Evolutionary conservation across 2,888 invertebrate species (phyloP).

Genomic region (Griposia aprilina): DNA sequence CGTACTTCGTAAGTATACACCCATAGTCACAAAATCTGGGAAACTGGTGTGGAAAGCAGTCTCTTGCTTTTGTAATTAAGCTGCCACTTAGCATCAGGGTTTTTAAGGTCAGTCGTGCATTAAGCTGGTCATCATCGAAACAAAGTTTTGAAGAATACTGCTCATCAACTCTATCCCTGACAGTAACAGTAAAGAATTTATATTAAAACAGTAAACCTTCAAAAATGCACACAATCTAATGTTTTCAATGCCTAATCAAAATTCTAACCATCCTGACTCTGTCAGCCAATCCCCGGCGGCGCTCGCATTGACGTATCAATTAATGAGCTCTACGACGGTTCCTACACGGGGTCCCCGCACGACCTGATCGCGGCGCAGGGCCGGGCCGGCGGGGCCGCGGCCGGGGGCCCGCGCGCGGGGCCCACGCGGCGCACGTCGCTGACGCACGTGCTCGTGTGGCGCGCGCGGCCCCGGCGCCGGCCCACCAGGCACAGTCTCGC

Average conservation of each 20-base stretch:
- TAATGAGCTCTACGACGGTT: constrained; percentile 98
- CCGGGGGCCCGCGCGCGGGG: constrained; percentile 93
- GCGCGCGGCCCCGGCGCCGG: constrained; percentile 94
- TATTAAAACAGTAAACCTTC: background rate
- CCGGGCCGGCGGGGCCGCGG: constrained; percentile 88
- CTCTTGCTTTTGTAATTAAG: background rate
- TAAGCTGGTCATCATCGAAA: background rate
- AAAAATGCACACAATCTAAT: background rate
- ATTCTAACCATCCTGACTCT: background rate
- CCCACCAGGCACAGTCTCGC: constrained; percentile 93
- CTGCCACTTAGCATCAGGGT: background rate
- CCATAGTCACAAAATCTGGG: background rate
- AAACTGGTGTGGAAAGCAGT: background rate
- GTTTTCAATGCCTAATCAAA: background rate
- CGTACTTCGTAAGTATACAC: constrained; percentile 94
- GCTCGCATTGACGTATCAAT: constrained; percentile 98
- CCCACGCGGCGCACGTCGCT: constrained; percentile 94
- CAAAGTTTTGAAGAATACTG: background rate
- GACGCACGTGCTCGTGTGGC: constrained; percentile 94
- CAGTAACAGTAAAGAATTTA: background rate
- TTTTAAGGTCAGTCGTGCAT: background rate
- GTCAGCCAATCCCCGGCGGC: constrained; percentile 93
- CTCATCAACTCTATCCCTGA: background rate
- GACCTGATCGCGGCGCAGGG: constrained; percentile 95
- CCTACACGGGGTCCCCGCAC: constrained; percentile 98